Base-by-base conservation (phyloP, 2,888 invertebrate genomes). In the Chesias legatella region DNA sequence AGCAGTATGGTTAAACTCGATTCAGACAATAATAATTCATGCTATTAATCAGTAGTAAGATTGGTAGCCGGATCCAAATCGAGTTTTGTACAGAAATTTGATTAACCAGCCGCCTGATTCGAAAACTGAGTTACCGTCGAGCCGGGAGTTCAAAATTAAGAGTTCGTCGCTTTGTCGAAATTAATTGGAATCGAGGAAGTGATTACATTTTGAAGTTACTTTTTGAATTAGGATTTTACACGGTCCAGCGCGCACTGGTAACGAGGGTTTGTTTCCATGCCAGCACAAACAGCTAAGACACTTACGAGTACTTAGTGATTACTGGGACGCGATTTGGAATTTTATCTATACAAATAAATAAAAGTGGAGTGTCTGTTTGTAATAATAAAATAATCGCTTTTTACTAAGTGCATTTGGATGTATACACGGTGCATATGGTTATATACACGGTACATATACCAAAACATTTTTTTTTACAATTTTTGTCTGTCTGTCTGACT, bases 51-150 rank as follows among this genome's bases (percentile, higher is more conserved):
- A 35, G 48, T 36, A 42, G 37, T 34, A 40, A 45, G 48, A 53
- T 53, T 51, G 47, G 48, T 35, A 41, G 36, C 22, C 23, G 44
- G 37, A 46, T 37, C 48, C 36, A 45, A 54, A 51, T 50, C 48
- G 51, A 51, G 44, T 52, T 54, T 51, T 48, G 51, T 54, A 45
- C 36, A 30, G 34, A 51, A 55, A 57, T 57, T 51, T 48, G 49
- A 55, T 55, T 55, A 50, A 44, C 46, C 41, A 40, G 43, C 34
- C 48, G 51, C 51, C 49, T 48, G 48, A 51, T 51, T 53, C 46
- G 21, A 41, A 44, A 56, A 52, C 46, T 37, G 34, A 54, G 51
- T 56, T 54, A 52, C 35, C 23, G 29, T 17, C 23, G 32, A 44
- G 42, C 37, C 46, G n/a, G 25, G 33, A 47, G 45, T 48, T 43